Conservation (phyloP, 1,140 invertebrate species). For the Zaprionus africanus region DNA sequence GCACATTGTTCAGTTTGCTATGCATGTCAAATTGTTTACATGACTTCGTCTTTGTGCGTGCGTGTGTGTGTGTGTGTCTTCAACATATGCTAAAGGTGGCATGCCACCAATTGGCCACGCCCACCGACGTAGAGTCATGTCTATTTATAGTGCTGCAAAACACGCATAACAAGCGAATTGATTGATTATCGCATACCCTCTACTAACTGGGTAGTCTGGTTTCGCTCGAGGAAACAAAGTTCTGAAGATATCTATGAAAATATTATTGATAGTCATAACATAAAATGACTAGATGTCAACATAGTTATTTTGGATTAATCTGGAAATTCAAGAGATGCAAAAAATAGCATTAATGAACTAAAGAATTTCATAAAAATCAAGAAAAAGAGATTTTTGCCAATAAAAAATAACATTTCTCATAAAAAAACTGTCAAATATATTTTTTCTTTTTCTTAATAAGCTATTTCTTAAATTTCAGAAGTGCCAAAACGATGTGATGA, state of each 20-base stretch:
- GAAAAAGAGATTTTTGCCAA: neutral
- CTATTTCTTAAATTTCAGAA: neutral
- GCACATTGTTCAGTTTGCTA: slow-evolving; percentile 31
- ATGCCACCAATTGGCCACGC: slow-evolving; percentile 51
- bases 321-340: neutral
- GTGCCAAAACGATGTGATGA: neutral
- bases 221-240: neutral
- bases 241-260: neutral
- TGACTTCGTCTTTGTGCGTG: slow-evolving; percentile 9
- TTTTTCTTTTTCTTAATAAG: neutral
- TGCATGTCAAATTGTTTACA: slow-evolving; percentile 59
- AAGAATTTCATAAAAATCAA: neutral
- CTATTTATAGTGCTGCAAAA: slow-evolving; percentile 30
- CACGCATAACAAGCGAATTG: slow-evolving; percentile 2
- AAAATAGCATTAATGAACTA: neutral
- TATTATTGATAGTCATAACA: too few species aligned
- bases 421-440: too few species aligned
- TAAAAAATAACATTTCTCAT: neutral
- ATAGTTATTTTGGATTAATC: too few species aligned
- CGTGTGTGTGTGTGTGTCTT: slow-evolving; percentile 22
- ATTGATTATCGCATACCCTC: neutral
- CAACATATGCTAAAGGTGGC: slow-evolving; percentile 27
- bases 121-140: slow-evolving; percentile 16
- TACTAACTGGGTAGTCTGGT: neutral
- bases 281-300: too few species aligned